phyloP scores from a whole-genome alignment of 1,140 invertebrate genomes.

The Antheraea mylitta region DNA sequence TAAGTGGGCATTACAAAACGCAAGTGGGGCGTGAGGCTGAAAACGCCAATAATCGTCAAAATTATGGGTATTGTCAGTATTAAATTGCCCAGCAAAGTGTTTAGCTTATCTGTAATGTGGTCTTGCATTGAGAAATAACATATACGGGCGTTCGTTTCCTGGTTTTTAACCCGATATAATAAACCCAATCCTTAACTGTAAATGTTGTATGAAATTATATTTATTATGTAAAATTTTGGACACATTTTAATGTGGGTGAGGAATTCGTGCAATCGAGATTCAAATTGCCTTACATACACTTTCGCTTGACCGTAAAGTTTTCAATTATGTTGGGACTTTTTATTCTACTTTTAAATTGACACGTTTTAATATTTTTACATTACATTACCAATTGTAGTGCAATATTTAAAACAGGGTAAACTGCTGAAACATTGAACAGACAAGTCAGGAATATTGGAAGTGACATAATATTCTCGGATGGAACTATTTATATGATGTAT shows the following conservation, averaged over 20 bases:
- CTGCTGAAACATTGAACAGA: no score
- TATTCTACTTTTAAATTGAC: background rate
- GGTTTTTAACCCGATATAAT: background rate
- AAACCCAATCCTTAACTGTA: background rate
- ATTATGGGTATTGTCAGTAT: constrained; percentile 1
- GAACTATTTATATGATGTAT: no score
- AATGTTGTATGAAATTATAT: background rate
- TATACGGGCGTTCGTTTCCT: background rate
- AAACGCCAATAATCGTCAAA: background rate
- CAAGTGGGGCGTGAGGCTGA: background rate
- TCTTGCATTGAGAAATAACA: background rate
- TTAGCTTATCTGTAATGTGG: background rate
- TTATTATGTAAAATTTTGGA: background rate
- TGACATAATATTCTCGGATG: no score
- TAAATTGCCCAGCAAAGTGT: background rate
- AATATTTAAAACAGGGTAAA: no score
- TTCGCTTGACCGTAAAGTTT: background rate
- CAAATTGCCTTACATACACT: background rate
- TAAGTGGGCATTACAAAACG: constrained; percentile 7
- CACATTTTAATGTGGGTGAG: background rate
- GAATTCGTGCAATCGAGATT: background rate
- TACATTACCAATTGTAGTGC: no score
- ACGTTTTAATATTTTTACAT: background rate
- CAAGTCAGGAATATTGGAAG: no score
- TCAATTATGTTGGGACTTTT: background rate